Evolutionary conservation across 2,888 invertebrate genomes (phyloP), one percentile per base, ranked within the genome.

Genomic region (Myopa testacea): DNA sequence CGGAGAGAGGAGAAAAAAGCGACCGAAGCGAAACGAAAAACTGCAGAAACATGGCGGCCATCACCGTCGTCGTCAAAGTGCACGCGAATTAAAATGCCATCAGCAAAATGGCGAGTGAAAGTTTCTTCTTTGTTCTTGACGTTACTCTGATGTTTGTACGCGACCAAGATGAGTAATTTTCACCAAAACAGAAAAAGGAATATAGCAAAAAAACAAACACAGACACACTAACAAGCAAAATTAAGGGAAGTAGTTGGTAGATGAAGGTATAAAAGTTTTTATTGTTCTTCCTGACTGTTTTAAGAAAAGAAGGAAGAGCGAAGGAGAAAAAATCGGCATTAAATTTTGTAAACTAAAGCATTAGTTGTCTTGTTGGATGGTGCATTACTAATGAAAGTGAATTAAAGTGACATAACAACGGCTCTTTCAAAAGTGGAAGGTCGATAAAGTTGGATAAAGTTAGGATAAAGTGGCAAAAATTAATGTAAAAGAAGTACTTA

Each of bases 81-180:
- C 26, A 45, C 62, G 62, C 10, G 73, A 62, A 73, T 73, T 45
- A 60, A 62, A 73, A 63, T 26, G 40, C 45, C 60, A 45, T 62
- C 62, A 45, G 62, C 12, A 45, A 38, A 72, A 62, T 50, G 40
- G 40, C 60, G n/a, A 72, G 72, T 60, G 73, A 73, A 73, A 73
- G 62, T 73, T 63, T 63, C 16, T 62, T 45, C 62, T n/a, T 38
- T 72, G 37, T 40, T 58, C 37, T 71, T 58, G 37, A 19, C 19
- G 55, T 38, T 52, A 50, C 3, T 50, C 10, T 37, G 14, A 26
- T 55, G 45, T 19, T 55, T 70, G 70, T 37, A 8, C 4, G 55
- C 55, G 16, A 34, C 52, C 34, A 34, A 34, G 34, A 26, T 52
- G 55, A 67, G 40, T n/a, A 34, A 69, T 45, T 26, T 26, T 19